Conservation (phyloP, 1,140 invertebrate species). For the Drosophila navojoa region DNA sequence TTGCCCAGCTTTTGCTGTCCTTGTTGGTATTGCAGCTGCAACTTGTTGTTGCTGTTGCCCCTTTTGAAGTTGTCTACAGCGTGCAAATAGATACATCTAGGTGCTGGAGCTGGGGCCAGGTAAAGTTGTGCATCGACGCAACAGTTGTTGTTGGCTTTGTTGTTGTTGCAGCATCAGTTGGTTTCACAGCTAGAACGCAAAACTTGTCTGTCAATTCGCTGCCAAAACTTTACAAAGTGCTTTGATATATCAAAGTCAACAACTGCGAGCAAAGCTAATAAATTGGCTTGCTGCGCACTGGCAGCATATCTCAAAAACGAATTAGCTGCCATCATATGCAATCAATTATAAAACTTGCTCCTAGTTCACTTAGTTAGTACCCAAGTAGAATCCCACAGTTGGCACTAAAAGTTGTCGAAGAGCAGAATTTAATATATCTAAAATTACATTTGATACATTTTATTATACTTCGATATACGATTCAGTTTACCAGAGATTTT, state of each 20-base stretch:
- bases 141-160: slow-evolving; percentile 2
- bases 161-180: slow-evolving; percentile 14
- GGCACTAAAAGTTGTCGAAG: not conserved
- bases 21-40: not conserved
- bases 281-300: slow-evolving; percentile 12
- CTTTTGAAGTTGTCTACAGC: slow-evolving; percentile 1
- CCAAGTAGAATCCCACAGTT: not conserved
- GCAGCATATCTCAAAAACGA: not conserved
- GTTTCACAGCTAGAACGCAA: not conserved
- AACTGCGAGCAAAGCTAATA: slow-evolving; percentile 11
- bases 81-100: slow-evolving; percentile 4
- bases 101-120: not conserved
- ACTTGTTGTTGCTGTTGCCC: slow-evolving; percentile 17
- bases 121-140: slow-evolving; percentile 3
- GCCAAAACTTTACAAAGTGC: slow-evolving; percentile 31
- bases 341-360: slow-evolving; percentile 3
- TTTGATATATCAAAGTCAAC: slow-evolving; percentile 31
- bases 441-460: too few relatives aligned
- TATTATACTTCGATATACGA: too few relatives aligned
- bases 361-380: slow-evolving; percentile 4
- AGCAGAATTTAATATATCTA: too few relatives aligned
- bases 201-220: slow-evolving; percentile 29
- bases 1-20: not conserved
- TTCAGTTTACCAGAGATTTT: too few relatives aligned
- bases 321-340: slow-evolving; percentile 19